These are phyloP conservation scores for Centropyge bicolor DNA, from an alignment of 2,797 vertebrate genomes.

Conservation along the genomic window DNA sequence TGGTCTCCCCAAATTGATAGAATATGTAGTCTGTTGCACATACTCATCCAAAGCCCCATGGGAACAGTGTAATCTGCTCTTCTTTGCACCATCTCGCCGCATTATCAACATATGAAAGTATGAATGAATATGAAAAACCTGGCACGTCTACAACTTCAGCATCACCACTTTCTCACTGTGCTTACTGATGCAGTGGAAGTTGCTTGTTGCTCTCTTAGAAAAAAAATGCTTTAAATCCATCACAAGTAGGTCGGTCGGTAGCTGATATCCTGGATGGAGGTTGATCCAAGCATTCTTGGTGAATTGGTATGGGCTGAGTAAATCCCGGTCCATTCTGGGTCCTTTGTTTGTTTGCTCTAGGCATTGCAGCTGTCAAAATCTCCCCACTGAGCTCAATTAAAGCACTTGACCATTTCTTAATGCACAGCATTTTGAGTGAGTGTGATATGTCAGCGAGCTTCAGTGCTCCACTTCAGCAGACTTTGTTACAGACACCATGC, in stretches of 20 bases:
- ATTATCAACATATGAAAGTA: slow-evolving; percentile 19
- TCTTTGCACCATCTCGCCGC: slow-evolving; percentile 11
- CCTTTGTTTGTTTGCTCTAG: slow-evolving; percentile 16
- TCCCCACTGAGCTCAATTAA: slow-evolving; percentile 12
- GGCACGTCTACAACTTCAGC: slow-evolving; percentile 14
- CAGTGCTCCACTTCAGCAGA: slow-evolving; percentile 21
- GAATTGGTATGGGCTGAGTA: not conserved
- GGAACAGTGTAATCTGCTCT: slow-evolving; percentile 39
- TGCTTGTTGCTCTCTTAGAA: not conserved
- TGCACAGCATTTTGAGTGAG: slow-evolving; percentile 20
- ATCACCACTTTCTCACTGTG: slow-evolving; percentile 20
- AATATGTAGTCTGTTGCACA: slow-evolving; percentile 22
- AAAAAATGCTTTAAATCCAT: not conserved
- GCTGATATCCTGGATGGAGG: not conserved
- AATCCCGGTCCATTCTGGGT: slow-evolving; percentile 15
- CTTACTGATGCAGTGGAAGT: slow-evolving; percentile 3
- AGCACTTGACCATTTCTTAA: slow-evolving; percentile 25
- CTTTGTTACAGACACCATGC: not conserved
- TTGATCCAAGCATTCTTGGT: slow-evolving; percentile 14
- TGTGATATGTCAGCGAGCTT: slow-evolving; percentile 1
- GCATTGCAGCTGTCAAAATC: slow-evolving; percentile 23
- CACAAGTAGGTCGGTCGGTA: not conserved
- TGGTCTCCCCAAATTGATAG: slow-evolving; percentile 22
- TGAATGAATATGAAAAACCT: slow-evolving; percentile 17
- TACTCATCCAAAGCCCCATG: slow-evolving; percentile 9